Conservation (phyloP, 2,113 vertebrate genomes). For the Lasiurus cinereus region DNA sequence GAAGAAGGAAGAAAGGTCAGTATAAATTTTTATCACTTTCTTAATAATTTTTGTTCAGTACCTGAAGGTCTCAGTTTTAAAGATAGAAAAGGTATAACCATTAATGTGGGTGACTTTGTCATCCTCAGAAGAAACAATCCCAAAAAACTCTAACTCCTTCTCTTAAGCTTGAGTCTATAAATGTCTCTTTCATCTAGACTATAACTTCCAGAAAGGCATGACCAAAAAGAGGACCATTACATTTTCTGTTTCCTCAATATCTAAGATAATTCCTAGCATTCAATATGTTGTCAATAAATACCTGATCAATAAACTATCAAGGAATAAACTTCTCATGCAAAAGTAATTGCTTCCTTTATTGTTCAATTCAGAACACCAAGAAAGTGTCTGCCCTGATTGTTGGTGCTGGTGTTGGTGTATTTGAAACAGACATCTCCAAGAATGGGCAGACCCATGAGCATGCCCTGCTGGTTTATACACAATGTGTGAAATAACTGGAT, state of each 20-base stretch:
- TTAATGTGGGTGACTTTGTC: background rate
- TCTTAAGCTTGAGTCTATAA: background rate
- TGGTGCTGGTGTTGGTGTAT: background rate
- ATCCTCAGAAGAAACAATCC: background rate
- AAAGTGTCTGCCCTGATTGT: background rate
- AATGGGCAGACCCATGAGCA: background rate
- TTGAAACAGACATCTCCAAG: background rate
- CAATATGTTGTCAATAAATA: background rate
- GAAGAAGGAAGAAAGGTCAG: background rate
- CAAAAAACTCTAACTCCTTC: background rate
- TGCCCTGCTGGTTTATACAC: background rate
- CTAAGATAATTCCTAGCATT: slow-evolving; percentile 20
- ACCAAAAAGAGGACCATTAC: background rate
- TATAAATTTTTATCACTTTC: background rate
- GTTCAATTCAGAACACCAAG: background rate
- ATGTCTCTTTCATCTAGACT: background rate
- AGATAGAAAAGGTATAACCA: background rate
- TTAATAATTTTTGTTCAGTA: background rate
- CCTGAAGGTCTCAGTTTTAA: background rate
- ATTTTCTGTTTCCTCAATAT: background rate
- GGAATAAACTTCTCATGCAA: background rate
- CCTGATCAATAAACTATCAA: background rate
- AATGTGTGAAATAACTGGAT: background rate
- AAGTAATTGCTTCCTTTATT: background rate
- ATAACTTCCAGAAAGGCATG: background rate